A percentile compares a stretch with the other conserved stretches of the same genome.
Conservation (phyloP, 2,797 vertebrate species). For the Oreochromis grahami region DNA sequence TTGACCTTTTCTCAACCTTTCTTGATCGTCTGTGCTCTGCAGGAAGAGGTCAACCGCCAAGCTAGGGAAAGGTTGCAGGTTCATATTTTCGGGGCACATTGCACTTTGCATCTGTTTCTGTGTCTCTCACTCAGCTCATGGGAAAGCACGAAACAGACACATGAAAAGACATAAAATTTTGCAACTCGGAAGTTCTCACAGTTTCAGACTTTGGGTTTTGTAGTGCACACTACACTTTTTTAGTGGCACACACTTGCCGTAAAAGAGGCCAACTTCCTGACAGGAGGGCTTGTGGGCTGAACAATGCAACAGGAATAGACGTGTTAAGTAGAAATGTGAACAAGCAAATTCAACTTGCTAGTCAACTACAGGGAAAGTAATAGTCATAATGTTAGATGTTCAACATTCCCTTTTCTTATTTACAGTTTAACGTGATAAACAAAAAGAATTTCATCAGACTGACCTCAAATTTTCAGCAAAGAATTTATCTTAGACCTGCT, state of each 20-base stretch:
- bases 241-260: not conserved
- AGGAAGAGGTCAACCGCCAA: conserved; percentile 11
- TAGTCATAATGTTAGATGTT: not conserved
- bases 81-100: not conserved
- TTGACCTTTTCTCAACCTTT: conserved; percentile 70
- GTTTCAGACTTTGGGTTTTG: not conserved
- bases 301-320: not conserved
- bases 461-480: not conserved
- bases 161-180: not conserved
- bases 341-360: not conserved
- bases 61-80: conserved; percentile 20
- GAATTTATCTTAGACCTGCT: not conserved
- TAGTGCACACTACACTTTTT: not conserved
- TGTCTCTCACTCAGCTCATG: not conserved
- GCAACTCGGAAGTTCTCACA: accelerated
- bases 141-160: not conserved
- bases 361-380: not conserved
- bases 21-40: conserved; percentile 9
- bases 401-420: not conserved
- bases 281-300: not conserved
- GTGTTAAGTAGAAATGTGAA: not conserved
- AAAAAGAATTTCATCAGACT: not conserved
- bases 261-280: conserved; percentile 10
- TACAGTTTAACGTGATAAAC: not conserved
- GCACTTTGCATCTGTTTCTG: not conserved